Base-by-base conservation (phyloP, 2,888 invertebrate species). In the Bombylius discolor region DNA sequence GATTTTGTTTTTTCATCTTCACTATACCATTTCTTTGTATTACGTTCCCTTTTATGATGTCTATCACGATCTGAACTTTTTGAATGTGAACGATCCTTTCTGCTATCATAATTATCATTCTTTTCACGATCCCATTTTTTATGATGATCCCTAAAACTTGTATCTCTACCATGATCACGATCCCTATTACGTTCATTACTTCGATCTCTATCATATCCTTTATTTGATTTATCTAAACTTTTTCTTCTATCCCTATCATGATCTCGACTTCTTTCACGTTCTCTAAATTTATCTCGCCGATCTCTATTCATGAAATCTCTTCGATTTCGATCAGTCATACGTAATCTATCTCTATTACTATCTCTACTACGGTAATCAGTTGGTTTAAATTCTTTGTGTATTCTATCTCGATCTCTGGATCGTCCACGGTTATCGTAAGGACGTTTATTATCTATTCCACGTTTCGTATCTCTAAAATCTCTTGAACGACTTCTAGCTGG, bases 401-500 rank as follows among this genome's bases (percentile, higher is more conserved):
- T 44, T 44, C 44, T 7, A 4, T 44, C n/a, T 45, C 14, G 6
- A 7, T 45, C 45, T n/a, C 45, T 14, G 11, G 39, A 42, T 42
- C 12, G 8, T 11, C 4, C 7, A 11, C 9, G 11, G 11, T 32
- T 39, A n/a, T 39, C 47, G 14, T 49, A 49, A 45, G 47, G 47
- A 7, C 52, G 53, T 6, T 55, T 47, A 12, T 12, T 33, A 47
- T 54, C 53, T 3, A 39, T 14, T 11, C 5, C n/a, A 14, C 45
- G 45, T 8, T 45, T 45, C n/a, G 8, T 4, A 23, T 34, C 42
- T 69, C 69, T 5, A 67, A 60, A 53, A 66, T 68, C 51, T 65
- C 67, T 5, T 68, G 68, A 5, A 69, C 68, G 36, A 23, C 46
- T 23, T 14, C 53, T 4, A 56, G 49, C 14, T 54, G 55, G 9